These are phyloP conservation scores for Protonemura montana DNA, from an alignment of 2,888 invertebrate genomes.

Conservation along the genomic window DNA sequence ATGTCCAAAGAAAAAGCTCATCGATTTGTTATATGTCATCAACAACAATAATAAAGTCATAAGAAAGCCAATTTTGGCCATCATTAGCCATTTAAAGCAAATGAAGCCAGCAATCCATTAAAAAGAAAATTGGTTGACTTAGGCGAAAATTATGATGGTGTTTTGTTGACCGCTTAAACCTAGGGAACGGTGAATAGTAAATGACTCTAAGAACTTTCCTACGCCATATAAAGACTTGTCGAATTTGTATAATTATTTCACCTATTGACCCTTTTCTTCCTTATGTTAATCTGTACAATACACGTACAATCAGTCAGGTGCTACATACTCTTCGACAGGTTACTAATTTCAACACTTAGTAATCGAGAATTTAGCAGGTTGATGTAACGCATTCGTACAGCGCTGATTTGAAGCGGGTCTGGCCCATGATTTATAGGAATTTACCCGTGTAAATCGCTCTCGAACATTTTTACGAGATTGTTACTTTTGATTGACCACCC, in stretches of 20 bases:
- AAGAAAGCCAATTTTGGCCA: too few relatives aligned
- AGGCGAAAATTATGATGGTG: not conserved
- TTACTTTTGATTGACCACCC: not conserved
- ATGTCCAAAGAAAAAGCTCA: not conserved
- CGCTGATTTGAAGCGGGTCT: too few relatives aligned
- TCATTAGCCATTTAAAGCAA: too few relatives aligned
- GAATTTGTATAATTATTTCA: not conserved
- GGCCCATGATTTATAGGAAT: too few relatives aligned
- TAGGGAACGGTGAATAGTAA: not conserved
- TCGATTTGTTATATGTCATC: constrained; percentile 5
- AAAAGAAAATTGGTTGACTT: not conserved
- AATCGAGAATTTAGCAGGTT: not conserved
- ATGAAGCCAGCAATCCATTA: too few relatives aligned
- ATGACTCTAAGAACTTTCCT: not conserved
- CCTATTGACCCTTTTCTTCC: not conserved
- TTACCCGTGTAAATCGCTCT: too few relatives aligned
- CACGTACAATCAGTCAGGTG: not conserved
- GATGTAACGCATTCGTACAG: too few relatives aligned
- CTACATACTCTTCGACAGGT: not conserved
- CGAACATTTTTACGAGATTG: too few relatives aligned
- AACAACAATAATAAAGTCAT: not conserved
- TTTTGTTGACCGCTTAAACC: not conserved
- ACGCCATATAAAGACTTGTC: not conserved
- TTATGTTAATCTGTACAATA: not conserved
- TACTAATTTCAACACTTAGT: not conserved